A percentile compares a stretch with the other conserved stretches of the same genome.
phyloP scores from a whole-genome alignment of 2,797 vertebrate species.

The Ceryle rudis region DNA sequence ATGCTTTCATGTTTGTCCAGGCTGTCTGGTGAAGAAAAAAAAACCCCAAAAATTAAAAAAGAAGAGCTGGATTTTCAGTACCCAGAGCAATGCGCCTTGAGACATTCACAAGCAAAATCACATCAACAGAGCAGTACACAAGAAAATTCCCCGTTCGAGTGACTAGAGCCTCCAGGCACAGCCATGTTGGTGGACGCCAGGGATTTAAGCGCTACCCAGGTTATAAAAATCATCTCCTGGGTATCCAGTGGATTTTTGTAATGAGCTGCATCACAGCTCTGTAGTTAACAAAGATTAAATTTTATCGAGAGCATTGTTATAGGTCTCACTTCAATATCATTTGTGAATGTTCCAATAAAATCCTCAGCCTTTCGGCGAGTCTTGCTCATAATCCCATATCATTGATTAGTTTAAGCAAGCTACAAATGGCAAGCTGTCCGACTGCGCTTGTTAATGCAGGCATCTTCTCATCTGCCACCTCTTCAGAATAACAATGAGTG shows the following conservation, averaged over 20 bases:
- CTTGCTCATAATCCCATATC: neutral
- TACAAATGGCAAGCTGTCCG: slow-evolving; percentile 3
- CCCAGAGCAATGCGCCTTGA: neutral
- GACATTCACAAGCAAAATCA: neutral
- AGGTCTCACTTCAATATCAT: neutral
- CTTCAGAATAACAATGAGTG: slow-evolving; percentile 44
- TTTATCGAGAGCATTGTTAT: neutral
- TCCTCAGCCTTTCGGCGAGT: neutral
- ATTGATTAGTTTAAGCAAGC: slow-evolving; percentile 31
- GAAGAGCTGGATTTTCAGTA: neutral
- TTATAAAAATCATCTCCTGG: neutral
- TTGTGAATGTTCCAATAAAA: neutral
- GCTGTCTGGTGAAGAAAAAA: neutral
- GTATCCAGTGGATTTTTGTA: neutral
- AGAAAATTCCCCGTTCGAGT: neutral
- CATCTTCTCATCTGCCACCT: neutral
- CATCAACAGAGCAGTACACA: neutral
- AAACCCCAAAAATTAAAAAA: neutral
- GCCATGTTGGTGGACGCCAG: neutral
- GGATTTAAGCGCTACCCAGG: neutral
- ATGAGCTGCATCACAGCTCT: neutral
- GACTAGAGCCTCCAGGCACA: neutral
- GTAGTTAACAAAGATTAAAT: slow-evolving; percentile 12
- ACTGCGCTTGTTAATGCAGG: neutral
- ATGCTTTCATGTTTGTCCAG: slow-evolving; percentile 22